Conservation (phyloP, 1,140 invertebrate genomes). For the Drosophila ficusphila region DNA sequence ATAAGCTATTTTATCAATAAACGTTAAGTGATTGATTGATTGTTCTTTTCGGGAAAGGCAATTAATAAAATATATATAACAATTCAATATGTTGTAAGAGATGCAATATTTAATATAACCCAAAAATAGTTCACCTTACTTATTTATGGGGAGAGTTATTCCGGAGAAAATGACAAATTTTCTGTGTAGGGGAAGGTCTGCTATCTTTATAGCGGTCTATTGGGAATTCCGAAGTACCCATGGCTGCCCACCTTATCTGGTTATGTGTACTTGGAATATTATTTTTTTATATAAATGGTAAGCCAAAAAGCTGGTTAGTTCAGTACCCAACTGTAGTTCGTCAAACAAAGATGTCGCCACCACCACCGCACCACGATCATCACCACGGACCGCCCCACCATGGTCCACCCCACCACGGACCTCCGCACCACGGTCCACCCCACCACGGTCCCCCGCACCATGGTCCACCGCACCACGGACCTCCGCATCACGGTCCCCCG, state of each 20-base stretch:
- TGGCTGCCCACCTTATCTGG: slow-evolving; percentile 15
- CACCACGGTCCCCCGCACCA: slow-evolving; percentile 23
- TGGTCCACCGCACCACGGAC: slow-evolving; percentile 1
- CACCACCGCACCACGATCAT: slow-evolving; percentile 26
- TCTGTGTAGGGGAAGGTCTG: neutral
- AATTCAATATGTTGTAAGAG: too few relatives aligned
- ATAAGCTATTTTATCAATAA: slow-evolving; percentile 17
- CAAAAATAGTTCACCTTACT: slow-evolving; percentile 6
- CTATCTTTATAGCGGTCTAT: slow-evolving; percentile 38
- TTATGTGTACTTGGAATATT: slow-evolving; percentile 15
- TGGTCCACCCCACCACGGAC: slow-evolving; percentile 28
- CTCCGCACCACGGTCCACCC: slow-evolving; percentile 4
- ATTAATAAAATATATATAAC: neutral
- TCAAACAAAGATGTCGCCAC: slow-evolving; percentile 27
- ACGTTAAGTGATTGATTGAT: slow-evolving; percentile 20
- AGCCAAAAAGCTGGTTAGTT: neutral
- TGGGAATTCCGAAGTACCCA: slow-evolving; percentile 28
- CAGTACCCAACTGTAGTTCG: slow-evolving; percentile 27
- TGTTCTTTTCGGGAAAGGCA: neutral
- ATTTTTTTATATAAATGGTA: slow-evolving; percentile 24
- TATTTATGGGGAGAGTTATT: neutral
- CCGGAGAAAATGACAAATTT: slow-evolving; percentile 8
- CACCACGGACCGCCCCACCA: slow-evolving; percentile 24
- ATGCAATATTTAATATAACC: neutral
- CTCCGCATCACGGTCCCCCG: neutral